phyloP scores from a whole-genome alignment of 2,888 invertebrate species.

The Bursaphelenchus okinawaensis region DNA sequence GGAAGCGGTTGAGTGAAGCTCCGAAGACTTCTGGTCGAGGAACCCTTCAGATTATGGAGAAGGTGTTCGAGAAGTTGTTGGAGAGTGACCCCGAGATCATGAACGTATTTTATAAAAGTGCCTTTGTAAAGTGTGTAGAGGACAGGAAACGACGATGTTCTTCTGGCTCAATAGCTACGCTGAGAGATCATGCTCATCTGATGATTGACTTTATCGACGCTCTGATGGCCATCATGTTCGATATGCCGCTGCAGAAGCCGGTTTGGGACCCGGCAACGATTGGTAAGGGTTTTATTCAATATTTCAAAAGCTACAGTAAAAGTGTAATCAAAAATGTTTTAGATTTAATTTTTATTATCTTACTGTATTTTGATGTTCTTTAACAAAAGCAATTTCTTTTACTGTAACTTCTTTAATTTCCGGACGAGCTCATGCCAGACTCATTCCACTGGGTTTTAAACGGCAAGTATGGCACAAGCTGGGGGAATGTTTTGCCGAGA shows the following conservation, averaged over 20 bases:
- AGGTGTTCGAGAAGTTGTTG: constrained; percentile 42
- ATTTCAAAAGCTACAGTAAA: neutral
- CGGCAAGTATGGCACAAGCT: constrained; percentile 39
- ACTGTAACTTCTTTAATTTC: too few species aligned
- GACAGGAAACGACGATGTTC: constrained; percentile 26
- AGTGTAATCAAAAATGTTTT: neutral
- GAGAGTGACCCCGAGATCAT: constrained; percentile 37
- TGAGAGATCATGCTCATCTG: constrained; percentile 49
- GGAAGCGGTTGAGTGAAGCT: constrained; percentile 48
- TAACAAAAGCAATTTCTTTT: too few species aligned
- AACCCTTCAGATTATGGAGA: constrained; percentile 52
- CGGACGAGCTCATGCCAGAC: constrained; percentile 33
- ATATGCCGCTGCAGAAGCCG: constrained; percentile 28
- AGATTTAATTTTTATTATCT: too few species aligned
- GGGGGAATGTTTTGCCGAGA: constrained; percentile 48
- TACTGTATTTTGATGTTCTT: too few species aligned
- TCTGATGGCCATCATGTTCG: constrained; percentile 29
- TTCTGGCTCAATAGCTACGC: constrained; percentile 29
- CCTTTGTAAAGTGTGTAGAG: constrained; percentile 49
- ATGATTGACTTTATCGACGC: constrained; percentile 43
- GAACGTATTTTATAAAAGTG: constrained; percentile 46
- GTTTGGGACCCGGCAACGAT: constrained; percentile 43
- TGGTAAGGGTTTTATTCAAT: constrained; percentile 16
- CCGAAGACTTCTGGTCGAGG: constrained; percentile 50
- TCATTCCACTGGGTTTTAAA: constrained; percentile 45